Evolutionary conservation across 2,113 vertebrate genomes (phyloP).

Genomic region (Hippocampus guttulatus): DNA sequence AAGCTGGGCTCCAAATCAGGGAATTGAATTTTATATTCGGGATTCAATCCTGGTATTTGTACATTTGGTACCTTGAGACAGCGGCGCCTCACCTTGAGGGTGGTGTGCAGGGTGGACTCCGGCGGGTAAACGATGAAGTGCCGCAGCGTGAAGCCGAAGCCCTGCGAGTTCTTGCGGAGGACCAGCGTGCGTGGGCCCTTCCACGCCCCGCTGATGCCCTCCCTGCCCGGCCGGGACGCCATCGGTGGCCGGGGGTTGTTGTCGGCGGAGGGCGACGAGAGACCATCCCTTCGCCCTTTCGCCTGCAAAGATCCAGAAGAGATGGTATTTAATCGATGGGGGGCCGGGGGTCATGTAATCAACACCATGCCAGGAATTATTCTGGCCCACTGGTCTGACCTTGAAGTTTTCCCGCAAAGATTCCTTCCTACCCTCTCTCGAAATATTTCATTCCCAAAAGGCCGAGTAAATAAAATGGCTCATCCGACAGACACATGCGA

Average conservation of each 20-base stretch:
- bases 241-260: conserved; percentile 76
- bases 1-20: too few relatives aligned
- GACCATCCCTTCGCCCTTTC: conserved; percentile 84
- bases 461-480: conserved; percentile 35
- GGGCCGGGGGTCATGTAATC: neutral
- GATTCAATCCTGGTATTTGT: too few relatives aligned
- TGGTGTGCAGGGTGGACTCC: conserved; percentile 82
- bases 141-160: conserved; percentile 93
- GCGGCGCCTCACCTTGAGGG: conserved; percentile 76
- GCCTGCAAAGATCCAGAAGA: conserved; percentile 57
- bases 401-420: conserved; percentile 21
- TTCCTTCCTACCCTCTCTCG: conserved; percentile 44
- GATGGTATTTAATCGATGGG: neutral
- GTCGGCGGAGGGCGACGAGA: conserved; percentile 69
- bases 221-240: conserved; percentile 73
- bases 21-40: too few relatives aligned
- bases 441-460: conserved; percentile 42
- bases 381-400: conserved; percentile 10
- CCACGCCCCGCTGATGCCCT: conserved; percentile 77
- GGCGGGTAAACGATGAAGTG: conserved; percentile 98
- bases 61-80: neutral
- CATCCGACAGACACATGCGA: conserved; percentile 58
- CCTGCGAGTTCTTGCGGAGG: conserved; percentile 86
- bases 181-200: conserved; percentile 83
- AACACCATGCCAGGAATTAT: neutral